Percentiles rank a stretch among this genome's conserved stretches.
phyloP scores from a whole-genome alignment of 2,797 vertebrate genomes.

The Eleutherodactylus coqui region DNA sequence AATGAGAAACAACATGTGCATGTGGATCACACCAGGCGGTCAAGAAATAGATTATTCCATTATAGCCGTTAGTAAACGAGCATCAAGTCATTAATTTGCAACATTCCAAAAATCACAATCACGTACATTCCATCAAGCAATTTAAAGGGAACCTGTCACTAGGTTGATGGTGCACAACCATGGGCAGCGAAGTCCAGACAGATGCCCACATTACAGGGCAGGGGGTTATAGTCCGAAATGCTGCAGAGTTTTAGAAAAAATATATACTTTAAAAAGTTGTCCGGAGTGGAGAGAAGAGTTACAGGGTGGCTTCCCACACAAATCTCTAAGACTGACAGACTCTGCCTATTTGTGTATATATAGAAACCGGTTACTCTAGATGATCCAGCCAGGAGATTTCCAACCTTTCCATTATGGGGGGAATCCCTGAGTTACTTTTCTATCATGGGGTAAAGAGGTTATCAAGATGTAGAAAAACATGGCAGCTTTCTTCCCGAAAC shows the following conservation, averaged over 20 bases:
- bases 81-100: neutral
- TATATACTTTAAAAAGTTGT: too few relatives aligned
- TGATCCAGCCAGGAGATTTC: neutral
- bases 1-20: constrained; percentile 15
- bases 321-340: too few relatives aligned
- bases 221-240: too few relatives aligned
- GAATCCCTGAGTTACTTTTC: neutral
- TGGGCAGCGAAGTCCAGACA: neutral
- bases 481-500: neutral
- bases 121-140: neutral
- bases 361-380: too few relatives aligned
- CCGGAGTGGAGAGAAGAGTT: too few relatives aligned
- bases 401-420: neutral
- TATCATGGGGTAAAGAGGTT: neutral
- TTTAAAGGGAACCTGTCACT: too few relatives aligned
- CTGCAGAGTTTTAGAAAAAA: too few relatives aligned
- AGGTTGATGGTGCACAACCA: neutral
- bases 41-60: neutral
- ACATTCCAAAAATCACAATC: too few relatives aligned
- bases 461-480: neutral
- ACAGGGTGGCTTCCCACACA: too few relatives aligned
- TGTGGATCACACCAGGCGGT: neutral
- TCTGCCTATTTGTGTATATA: too few relatives aligned
- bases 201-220: too few relatives aligned
- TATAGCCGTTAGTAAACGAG: neutral